Conservation (phyloP, 2,113 vertebrate species). For the Gopherus evgoodei region DNA sequence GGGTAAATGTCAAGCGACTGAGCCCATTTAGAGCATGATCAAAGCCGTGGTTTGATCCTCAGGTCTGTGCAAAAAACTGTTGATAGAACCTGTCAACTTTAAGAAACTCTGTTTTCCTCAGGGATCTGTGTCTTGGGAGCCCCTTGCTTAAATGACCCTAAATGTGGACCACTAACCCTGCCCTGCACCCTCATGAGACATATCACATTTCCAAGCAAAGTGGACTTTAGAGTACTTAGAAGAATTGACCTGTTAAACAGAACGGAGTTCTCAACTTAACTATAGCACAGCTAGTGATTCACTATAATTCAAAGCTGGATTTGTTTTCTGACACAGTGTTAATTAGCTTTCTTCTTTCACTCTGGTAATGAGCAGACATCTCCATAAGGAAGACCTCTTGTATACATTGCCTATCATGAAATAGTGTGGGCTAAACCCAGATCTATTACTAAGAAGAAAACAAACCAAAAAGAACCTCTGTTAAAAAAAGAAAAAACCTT, state of each 20-base stretch:
- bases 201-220: too few species aligned
- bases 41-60: too few species aligned
- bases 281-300: neutral
- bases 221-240: too few species aligned
- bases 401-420: neutral
- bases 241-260: neutral
- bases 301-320: neutral
- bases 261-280: neutral
- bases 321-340: neutral
- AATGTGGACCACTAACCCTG: too few species aligned
- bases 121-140: too few species aligned
- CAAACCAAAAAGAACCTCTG: neutral
- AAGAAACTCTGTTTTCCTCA: too few species aligned
- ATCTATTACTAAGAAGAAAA: neutral
- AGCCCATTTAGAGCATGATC: neutral
- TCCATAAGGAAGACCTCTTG: neutral
- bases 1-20: neutral
- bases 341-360: neutral
- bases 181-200: too few species aligned
- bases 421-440: neutral
- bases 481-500: neutral
- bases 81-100: too few species aligned
- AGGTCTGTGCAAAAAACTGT: too few species aligned
- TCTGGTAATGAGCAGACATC: neutral
- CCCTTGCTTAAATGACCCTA: too few species aligned